phyloP scores from a whole-genome alignment of 2,113 vertebrate genomes.

The Chrysemys picta region DNA sequence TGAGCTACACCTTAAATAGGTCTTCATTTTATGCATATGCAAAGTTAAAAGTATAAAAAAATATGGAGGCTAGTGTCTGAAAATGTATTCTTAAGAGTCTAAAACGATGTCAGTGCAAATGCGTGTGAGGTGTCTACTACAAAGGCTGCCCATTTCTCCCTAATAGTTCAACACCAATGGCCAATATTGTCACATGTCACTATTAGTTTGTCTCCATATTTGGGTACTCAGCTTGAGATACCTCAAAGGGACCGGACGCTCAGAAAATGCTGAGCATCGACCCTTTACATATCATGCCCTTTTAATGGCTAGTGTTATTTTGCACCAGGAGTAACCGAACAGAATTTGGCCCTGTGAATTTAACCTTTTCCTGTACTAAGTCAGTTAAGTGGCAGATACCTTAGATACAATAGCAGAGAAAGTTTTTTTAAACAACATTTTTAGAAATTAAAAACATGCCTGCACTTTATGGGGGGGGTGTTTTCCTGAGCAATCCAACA shows the following conservation, averaged over 20 bases:
- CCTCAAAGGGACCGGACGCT: neutral
- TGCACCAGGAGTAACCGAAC: fast-evolving
- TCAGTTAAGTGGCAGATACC: neutral
- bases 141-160: neutral
- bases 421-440: constrained; percentile 15
- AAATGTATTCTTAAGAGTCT: neutral
- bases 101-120: neutral
- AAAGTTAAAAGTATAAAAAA: neutral
- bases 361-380: neutral
- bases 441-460: constrained; percentile 49
- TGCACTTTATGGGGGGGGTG: neutral
- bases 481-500: neutral
- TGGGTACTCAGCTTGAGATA: neutral
- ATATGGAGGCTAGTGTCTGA: neutral
- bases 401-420: constrained; percentile 39
- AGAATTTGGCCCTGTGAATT: neutral
- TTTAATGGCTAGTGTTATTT: fast-evolving
- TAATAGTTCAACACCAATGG: neutral
- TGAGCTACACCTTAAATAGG: neutral
- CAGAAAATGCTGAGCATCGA: neutral
- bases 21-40: neutral
- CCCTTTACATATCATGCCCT: neutral
- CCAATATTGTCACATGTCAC: neutral
- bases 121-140: fast-evolving
- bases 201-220: neutral